Evolutionary conservation across 2,888 invertebrate species (phyloP).

Genomic region (Mayetiola destructor): DNA sequence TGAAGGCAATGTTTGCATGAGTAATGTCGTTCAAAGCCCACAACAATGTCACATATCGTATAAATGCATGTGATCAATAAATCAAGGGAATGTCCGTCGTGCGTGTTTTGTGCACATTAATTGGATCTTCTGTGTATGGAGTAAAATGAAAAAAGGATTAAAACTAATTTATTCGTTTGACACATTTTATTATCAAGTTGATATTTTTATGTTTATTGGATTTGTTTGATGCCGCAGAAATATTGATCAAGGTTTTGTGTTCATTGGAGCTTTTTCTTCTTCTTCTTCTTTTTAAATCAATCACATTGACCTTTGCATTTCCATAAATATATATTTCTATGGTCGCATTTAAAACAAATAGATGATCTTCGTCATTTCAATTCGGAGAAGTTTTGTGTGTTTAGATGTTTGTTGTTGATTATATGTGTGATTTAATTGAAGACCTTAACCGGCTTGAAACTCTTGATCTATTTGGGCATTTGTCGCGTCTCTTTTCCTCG

Average conservation of each 20-base stretch:
- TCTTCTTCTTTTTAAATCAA: neutral
- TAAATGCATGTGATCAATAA: neutral
- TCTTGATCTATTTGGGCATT: too few relatives aligned
- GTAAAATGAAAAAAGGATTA: neutral
- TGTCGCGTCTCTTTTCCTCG: too few relatives aligned
- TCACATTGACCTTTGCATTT: conserved; percentile 5
- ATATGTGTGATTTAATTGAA: conserved; percentile 3
- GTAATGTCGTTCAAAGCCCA: too few relatives aligned
- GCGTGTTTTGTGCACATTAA: neutral
- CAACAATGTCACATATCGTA: neutral
- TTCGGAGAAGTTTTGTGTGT: neutral
- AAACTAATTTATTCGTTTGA: neutral
- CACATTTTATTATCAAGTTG: neutral
- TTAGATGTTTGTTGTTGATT: neutral
- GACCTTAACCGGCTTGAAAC: conserved; percentile 12
- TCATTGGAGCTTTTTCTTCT: neutral
- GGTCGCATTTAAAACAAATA: neutral
- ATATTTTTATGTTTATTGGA: too few relatives aligned
- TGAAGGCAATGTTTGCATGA: too few relatives aligned
- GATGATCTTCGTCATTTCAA: neutral
- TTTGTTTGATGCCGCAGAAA: neutral
- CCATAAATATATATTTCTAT: neutral
- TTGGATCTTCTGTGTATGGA: neutral
- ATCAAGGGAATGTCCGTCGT: neutral
- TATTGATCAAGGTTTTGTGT: neutral